These are phyloP conservation scores for Seriola aureovittata DNA, from an alignment of 2,113 vertebrate genomes.

Conservation along the genomic window DNA sequence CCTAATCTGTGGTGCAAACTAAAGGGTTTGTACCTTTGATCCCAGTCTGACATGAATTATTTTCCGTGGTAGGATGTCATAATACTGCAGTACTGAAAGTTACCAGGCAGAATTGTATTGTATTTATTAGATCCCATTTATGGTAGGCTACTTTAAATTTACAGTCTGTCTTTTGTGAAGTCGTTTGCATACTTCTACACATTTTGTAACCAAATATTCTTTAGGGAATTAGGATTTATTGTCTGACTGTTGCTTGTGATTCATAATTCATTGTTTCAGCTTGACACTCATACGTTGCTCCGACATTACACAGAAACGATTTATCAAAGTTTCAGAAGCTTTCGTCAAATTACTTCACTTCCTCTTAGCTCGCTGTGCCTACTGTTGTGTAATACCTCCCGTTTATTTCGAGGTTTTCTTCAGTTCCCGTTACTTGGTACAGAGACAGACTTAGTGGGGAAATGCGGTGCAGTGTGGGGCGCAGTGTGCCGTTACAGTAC, in stretches of 20 bases:
- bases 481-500: neutral
- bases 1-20: too few species aligned
- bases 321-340: neutral
- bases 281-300: neutral
- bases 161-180: neutral
- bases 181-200: too few species aligned
- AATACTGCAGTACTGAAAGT: too few species aligned
- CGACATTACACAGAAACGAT: neutral
- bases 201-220: too few species aligned
- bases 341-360: slow-evolving; percentile 54
- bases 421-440: slow-evolving; percentile 70
- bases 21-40: too few species aligned
- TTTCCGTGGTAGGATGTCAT: too few species aligned
- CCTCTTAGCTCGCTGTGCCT: slow-evolving; percentile 48
- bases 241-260: neutral
- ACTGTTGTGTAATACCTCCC: slow-evolving; percentile 65
- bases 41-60: too few species aligned
- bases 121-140: too few species aligned
- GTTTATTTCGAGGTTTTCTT: slow-evolving; percentile 62
- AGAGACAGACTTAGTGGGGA: neutral
- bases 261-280: neutral
- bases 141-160: too few species aligned
- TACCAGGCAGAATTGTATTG: too few species aligned
- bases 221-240: neutral
- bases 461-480: neutral